Base-by-base conservation (phyloP, 2,797 vertebrate species). In the Sebastes vulpes region DNA sequence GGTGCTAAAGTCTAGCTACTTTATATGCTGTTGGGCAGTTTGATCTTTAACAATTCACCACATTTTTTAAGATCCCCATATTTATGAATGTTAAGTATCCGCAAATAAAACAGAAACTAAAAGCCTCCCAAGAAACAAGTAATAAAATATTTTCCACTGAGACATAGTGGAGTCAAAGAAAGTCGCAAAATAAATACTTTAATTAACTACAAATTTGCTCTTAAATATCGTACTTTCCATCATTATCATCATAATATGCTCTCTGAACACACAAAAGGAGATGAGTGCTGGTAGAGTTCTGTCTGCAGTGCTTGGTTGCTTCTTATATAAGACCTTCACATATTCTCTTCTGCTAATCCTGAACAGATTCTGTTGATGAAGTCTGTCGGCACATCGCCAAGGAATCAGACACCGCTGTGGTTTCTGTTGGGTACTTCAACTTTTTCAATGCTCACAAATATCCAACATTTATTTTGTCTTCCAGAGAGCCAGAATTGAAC, bases 381-480 rank as follows among this genome's bases (percentile, higher is more conserved):
- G 57, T 91, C 8, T 98, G 97, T 73, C 73, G 86, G 42, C 83
- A 68, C 72, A 85, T 98, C 1, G 94, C 96, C 75, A 94, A 87
- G 86, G 89, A 94, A 61, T 96, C 89, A 14, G 90, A 94, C 25
- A 95, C 97, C 0, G 96, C 96, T 20, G 95, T 98, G 63, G 93
- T 98, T 54, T 96, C 94, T 71, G 95, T 97, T 8, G 96, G 95
- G 97, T 98, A 93, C 93, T 89, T 61, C 5, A 29, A 67, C 25
- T 52, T 75, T 78, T 78, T 77, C 12, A 61, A 11, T 35, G 5
- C 16, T 20, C 25, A 48, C 53, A 31, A 61, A 81, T 32, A 78
- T 29, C 28, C 8, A 4, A 54, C 52, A 35, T n/a, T 6, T 29
- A 3, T 72, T 72, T 68, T 9, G n/a, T 23, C 63, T 21, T 57